Percentiles rank a stretch among this genome's conserved stretches.
These are phyloP conservation scores for Ciconia maguari DNA, from an alignment of 2,113 vertebrate species.

Conservation along the genomic window DNA sequence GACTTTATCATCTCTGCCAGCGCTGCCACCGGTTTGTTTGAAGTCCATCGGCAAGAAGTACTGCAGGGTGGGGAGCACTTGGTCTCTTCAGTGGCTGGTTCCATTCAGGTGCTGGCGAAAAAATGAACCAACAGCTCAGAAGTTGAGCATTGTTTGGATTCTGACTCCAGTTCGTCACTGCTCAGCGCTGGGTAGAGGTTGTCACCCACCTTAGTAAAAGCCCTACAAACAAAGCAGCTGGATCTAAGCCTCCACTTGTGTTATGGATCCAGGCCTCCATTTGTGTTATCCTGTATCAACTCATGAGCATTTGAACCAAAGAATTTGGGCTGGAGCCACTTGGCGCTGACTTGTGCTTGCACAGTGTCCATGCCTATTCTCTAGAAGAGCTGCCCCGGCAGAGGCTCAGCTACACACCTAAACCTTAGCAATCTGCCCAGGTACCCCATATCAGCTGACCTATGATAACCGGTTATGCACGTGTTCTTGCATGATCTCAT, in stretches of 20 bases:
- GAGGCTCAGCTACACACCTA: neutral
- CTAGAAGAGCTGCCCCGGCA: neutral
- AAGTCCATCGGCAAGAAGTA: neutral
- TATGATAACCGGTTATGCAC: rapidly evolving
- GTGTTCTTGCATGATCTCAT: neutral
- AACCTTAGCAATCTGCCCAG: neutral
- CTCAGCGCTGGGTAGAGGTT: neutral
- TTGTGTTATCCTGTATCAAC: neutral
- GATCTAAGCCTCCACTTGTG: neutral
- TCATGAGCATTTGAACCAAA: neutral
- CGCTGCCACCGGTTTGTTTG: neutral
- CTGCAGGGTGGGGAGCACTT: neutral
- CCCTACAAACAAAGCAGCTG: neutral
- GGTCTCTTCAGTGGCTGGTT: neutral
- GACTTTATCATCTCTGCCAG: neutral
- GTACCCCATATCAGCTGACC: neutral
- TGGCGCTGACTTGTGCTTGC: neutral
- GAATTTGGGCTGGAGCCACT: neutral
- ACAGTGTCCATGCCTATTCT: rapidly evolving
- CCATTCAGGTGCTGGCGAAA: neutral
- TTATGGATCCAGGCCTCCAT: neutral
- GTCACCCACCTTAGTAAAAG: neutral
- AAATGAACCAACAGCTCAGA: neutral
- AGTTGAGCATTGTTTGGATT: neutral
- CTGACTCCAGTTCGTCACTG: neutral